Evolutionary conservation across 2,888 invertebrate genomes (phyloP).

Genomic region (Erebia palarica): DNA sequence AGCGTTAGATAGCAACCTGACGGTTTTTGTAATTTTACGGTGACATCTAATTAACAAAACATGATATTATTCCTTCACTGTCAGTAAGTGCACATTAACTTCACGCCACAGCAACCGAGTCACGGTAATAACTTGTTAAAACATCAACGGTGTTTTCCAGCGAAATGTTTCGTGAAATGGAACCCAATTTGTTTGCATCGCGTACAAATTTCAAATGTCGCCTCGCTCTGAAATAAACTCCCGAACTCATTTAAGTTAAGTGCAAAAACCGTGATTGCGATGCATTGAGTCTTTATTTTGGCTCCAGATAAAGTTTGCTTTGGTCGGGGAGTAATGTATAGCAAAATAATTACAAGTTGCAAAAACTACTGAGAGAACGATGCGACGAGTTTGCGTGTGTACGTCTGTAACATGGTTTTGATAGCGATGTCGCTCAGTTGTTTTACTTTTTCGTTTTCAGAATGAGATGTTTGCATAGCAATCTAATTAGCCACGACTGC

Average conservation of each 20-base stretch:
- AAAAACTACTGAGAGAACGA: constrained; percentile 11
- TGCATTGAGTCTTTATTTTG: constrained; percentile 33
- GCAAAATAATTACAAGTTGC: constrained; percentile 23
- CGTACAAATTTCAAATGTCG: constrained; percentile 39
- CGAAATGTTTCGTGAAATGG: constrained; percentile 37
- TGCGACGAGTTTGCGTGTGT: constrained; percentile 17
- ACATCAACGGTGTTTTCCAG: constrained; percentile 29
- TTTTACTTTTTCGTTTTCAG: neutral
- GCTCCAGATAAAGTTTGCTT: constrained; percentile 20
- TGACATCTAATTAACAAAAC: constrained; percentile 1
- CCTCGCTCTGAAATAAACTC: constrained; percentile 25
- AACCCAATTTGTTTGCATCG: constrained; percentile 39
- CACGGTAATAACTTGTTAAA: constrained; percentile 31
- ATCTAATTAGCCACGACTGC: neutral
- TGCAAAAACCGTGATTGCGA: constrained; percentile 35
- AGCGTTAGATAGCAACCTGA: too few species aligned
- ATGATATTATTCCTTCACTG: neutral
- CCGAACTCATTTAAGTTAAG: constrained; percentile 35
- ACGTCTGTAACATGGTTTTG: constrained; percentile 10
- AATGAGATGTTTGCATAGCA: neutral
- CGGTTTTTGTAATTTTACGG: too few species aligned
- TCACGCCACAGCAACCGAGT: constrained; percentile 10
- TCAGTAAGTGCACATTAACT: neutral
- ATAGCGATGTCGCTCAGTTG: constrained; percentile 14
- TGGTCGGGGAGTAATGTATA: constrained; percentile 20